Conservation (phyloP, 2,113 vertebrate species). For the Notothenia rossii region DNA sequence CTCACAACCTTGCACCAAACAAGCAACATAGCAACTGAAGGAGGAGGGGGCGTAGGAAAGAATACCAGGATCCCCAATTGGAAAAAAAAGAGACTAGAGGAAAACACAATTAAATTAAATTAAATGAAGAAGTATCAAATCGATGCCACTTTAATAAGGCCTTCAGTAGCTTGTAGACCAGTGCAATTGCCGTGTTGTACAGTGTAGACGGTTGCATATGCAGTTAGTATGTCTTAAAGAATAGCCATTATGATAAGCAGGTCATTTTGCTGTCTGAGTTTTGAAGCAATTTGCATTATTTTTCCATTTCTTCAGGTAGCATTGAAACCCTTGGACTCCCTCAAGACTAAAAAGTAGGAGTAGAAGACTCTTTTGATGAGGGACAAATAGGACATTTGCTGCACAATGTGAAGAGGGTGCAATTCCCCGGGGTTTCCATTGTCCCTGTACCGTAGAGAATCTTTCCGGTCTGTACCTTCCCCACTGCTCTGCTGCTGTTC, state of each 20-base stretch:
- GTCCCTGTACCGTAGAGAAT: slow-evolving; percentile 65
- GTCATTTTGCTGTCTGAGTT: slow-evolving; percentile 87
- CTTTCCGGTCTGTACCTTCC: slow-evolving; percentile 21
- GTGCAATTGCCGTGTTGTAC: slow-evolving; percentile 48
- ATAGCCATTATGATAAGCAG: slow-evolving; percentile 85
- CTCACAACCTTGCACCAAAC: slow-evolving; percentile 65
- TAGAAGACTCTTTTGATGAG: slow-evolving; percentile 84
- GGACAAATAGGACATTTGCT: slow-evolving; percentile 87
- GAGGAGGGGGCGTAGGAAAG: background rate
- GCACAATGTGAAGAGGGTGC: slow-evolving; percentile 87
- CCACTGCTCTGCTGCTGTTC: slow-evolving; percentile 28
- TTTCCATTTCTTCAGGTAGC: slow-evolving; percentile 84
- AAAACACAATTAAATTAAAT: slow-evolving; percentile 67
- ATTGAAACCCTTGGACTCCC: slow-evolving; percentile 82
- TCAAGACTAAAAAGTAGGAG: slow-evolving; percentile 87
- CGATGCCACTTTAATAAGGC: slow-evolving; percentile 37
- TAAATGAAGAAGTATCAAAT: slow-evolving; percentile 60
- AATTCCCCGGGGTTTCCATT: slow-evolving; percentile 85
- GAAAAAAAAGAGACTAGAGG: slow-evolving; percentile 35
- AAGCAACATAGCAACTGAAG: slow-evolving; percentile 35
- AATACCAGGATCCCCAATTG: slow-evolving; percentile 4
- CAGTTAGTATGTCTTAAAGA: slow-evolving; percentile 71
- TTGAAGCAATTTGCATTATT: slow-evolving; percentile 88
- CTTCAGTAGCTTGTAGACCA: background rate
- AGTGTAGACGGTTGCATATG: slow-evolving; percentile 68